Percentiles rank a stretch among this genome's conserved stretches.
These are phyloP conservation scores for Synanthedon formicaeformis DNA, from an alignment of 2,888 invertebrate genomes.

Conservation along the genomic window DNA sequence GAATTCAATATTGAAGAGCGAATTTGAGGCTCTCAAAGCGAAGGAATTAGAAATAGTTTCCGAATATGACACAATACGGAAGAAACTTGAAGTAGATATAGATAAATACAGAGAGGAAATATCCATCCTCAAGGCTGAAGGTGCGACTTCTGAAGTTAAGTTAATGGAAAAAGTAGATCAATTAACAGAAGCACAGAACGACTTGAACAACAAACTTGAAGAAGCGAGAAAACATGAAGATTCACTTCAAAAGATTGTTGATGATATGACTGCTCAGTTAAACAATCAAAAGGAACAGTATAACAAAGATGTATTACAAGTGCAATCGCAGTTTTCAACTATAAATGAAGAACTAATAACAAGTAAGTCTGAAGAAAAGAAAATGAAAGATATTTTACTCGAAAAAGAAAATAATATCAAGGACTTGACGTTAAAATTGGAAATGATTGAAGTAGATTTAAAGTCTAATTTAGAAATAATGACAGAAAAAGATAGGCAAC, in stretches of 20 bases:
- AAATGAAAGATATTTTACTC: conserved; percentile 30
- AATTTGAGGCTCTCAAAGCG: conserved; percentile 43
- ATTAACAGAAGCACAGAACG: conserved; percentile 58
- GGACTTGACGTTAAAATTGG: conserved; percentile 49
- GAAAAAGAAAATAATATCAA: conserved; percentile 52
- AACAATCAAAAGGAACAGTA: conserved; percentile 48
- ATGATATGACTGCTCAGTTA: conserved; percentile 55
- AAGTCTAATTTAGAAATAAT: conserved; percentile 57
- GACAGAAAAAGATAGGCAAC: conserved; percentile 60
- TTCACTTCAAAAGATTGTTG: conserved; percentile 54
- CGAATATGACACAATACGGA: conserved; percentile 43
- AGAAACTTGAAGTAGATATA: conserved; percentile 53
- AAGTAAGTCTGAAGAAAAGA: conserved; percentile 32
- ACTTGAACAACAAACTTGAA: conserved; percentile 58
- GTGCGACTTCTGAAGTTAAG: conserved; percentile 54
- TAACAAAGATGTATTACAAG: conserved; percentile 44
- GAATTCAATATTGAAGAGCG: conserved; percentile 51
- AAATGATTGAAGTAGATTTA: conserved; percentile 58
- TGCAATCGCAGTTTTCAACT: conserved; percentile 32
- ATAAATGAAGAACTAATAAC: conserved; percentile 37
- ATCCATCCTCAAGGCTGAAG: conserved; percentile 49
- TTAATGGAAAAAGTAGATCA: conserved; percentile 64
- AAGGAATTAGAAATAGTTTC: conserved; percentile 46
- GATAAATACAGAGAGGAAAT: conserved; percentile 61
- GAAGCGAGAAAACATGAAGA: conserved; percentile 62